phyloP scores from a whole-genome alignment of 2,797 vertebrate species.

The Oreortyx pictus region DNA sequence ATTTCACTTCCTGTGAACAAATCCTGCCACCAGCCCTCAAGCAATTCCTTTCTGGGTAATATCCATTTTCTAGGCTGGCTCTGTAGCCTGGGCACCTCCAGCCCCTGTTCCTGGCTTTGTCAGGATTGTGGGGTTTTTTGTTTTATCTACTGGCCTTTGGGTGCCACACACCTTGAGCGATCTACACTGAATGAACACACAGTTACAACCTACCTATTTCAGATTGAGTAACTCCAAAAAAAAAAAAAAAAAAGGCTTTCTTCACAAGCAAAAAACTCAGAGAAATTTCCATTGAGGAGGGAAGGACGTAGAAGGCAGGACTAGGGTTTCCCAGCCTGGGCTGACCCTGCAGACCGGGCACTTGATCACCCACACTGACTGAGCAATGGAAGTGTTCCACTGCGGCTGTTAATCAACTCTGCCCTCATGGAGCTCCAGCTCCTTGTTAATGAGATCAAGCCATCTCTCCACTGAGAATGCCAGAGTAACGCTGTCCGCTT shows the following conservation, averaged over 20 bases:
- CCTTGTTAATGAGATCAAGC: conserved; percentile 9
- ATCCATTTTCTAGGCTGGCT: neutral
- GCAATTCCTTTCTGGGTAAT: neutral
- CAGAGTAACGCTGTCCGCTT: neutral
- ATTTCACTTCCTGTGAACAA: neutral
- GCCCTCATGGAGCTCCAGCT: neutral
- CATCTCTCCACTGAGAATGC: neutral
- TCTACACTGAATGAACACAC: neutral
- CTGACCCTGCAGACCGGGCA: neutral
- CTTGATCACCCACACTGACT: neutral
- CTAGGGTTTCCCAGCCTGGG: too few species aligned
- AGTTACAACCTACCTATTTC: neutral
- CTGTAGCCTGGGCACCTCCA: neutral
- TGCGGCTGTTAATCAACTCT: neutral
- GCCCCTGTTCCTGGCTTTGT: neutral
- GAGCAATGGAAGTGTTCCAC: neutral
- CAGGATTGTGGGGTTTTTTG: fast-evolving
- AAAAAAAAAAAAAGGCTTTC: neutral
- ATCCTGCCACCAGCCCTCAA: neutral
- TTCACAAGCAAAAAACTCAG: neutral
- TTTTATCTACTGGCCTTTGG: neutral
- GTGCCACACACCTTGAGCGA: neutral
- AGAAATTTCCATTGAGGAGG: neutral
- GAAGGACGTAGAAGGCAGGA: neutral
- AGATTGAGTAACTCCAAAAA: neutral